phyloP scores from a whole-genome alignment of 2,888 invertebrate species.

The Capitulum mitella region DNA sequence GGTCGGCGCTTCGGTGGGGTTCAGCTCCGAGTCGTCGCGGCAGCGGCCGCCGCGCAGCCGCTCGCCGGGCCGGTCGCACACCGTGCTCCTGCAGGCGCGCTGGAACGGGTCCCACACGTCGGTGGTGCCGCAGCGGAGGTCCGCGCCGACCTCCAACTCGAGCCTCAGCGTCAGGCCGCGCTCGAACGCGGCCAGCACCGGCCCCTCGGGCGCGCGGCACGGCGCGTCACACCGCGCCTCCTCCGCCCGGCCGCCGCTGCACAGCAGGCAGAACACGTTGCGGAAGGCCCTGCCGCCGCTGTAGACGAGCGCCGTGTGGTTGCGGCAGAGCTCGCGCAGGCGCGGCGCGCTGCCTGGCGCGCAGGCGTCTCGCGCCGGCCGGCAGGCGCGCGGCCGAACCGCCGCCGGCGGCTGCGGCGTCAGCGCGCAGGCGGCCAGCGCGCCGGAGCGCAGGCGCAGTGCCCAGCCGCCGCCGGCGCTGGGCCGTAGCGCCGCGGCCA shows the following conservation, averaged over 20 bases:
- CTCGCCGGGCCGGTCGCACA: not conserved
- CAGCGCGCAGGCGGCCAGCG: not conserved
- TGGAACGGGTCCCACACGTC: constrained; percentile 5
- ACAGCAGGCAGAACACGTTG: constrained; percentile 3
- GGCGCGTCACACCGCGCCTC: not conserved
- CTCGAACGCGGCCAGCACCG: not conserved
- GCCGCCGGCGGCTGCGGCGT: not conserved
- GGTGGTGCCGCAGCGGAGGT: not conserved
- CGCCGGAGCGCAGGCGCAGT: not conserved
- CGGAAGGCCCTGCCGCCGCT: not conserved
- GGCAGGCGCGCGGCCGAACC: not conserved
- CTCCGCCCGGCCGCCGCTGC: not conserved
- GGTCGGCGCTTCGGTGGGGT: no score
- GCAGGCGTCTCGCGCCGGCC: not conserved
- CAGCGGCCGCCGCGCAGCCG: not conserved
- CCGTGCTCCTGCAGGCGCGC: not conserved
- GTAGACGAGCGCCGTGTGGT: constrained; percentile 21
- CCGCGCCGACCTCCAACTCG: not conserved
- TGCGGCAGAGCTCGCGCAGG: not conserved
- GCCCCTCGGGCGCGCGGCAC: not conserved
- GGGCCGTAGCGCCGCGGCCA: not conserved
- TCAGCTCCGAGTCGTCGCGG: not conserved
- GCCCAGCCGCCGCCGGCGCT: not conserved
- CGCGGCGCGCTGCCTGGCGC: not conserved
- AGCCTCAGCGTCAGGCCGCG: not conserved